A percentile compares a stretch with the other conserved stretches of the same genome.
phyloP scores from a whole-genome alignment of 2,113 vertebrate species.

The Melozone crissalis region DNA sequence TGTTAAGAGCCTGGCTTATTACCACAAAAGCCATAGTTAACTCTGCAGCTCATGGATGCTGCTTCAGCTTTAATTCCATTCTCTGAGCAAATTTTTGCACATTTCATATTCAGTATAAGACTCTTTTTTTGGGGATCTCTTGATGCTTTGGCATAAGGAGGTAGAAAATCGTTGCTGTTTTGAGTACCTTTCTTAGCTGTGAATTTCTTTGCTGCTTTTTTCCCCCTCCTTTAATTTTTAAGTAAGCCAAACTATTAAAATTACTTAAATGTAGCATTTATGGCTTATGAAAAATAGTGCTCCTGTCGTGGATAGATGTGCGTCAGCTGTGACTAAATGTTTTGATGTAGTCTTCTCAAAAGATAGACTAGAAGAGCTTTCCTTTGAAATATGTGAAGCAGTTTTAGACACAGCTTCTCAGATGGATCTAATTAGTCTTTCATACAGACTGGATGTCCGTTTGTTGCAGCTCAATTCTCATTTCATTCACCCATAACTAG shows the following conservation, averaged over 20 bases:
- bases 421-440: constrained; percentile 90
- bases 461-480: constrained; percentile 86
- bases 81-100: neutral
- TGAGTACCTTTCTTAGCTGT: constrained; percentile 16
- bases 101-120: neutral
- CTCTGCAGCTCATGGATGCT: neutral
- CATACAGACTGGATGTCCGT: constrained; percentile 81
- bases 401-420: constrained; percentile 80
- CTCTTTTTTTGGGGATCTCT: neutral
- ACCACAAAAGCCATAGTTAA: constrained; percentile 15
- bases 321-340: constrained; percentile 76
- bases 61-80: constrained; percentile 42
- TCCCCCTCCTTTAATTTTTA: constrained; percentile 10
- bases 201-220: constrained; percentile 26
- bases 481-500: constrained; percentile 89
- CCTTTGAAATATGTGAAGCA: constrained; percentile 82
- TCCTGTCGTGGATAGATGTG: constrained; percentile 61
- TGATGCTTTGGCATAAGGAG: neutral
- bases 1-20: constrained; percentile 34
- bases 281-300: constrained; percentile 70
- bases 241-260: constrained; percentile 54
- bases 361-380: constrained; percentile 69
- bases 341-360: constrained; percentile 81
- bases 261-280: constrained; percentile 66
- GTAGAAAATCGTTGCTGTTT: neutral